A percentile compares a stretch with the other conserved stretches of the same genome.
Evolutionary conservation across 2,113 vertebrate genomes (phyloP).

Genomic region (Semnornis frantzii): DNA sequence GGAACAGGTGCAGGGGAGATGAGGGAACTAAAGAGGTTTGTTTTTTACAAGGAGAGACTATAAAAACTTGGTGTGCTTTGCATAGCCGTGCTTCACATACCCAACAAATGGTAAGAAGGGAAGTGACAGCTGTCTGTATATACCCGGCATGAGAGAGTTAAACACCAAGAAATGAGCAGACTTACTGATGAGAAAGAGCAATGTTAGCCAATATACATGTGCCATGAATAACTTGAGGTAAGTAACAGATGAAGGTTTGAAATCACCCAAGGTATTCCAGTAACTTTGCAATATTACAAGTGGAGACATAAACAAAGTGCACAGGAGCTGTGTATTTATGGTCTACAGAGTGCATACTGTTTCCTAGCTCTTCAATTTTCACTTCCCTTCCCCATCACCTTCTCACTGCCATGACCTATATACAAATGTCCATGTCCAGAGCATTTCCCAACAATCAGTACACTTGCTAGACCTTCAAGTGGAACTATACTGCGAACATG

Average conservation of each 20-base stretch:
- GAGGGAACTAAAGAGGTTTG: background rate
- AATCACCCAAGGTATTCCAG: background rate
- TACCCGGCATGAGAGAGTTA: background rate
- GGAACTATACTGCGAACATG: background rate
- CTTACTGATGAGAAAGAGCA: background rate
- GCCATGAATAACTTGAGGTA: background rate
- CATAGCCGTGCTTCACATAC: background rate
- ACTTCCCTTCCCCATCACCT: background rate
- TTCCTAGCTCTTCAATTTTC: background rate
- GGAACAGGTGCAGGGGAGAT: conserved; percentile 19
- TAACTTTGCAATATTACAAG: background rate
- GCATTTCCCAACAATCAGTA: background rate
- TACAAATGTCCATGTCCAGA: background rate
- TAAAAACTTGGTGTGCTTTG: conserved; percentile 16
- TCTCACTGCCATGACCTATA: background rate
- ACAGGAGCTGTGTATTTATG: background rate
- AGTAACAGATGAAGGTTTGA: background rate
- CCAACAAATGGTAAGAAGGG: background rate
- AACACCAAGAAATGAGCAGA: background rate
- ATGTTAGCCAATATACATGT: background rate
- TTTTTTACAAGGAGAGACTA: conserved; percentile 22
- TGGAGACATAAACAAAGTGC: background rate
- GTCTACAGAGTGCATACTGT: background rate
- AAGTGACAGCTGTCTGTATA: conserved; percentile 24
- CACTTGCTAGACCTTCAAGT: background rate